A percentile compares a stretch with the other conserved stretches of the same genome.
phyloP scores from a whole-genome alignment of 2,797 vertebrate genomes.

The Corythornis leucogaster region DNA sequence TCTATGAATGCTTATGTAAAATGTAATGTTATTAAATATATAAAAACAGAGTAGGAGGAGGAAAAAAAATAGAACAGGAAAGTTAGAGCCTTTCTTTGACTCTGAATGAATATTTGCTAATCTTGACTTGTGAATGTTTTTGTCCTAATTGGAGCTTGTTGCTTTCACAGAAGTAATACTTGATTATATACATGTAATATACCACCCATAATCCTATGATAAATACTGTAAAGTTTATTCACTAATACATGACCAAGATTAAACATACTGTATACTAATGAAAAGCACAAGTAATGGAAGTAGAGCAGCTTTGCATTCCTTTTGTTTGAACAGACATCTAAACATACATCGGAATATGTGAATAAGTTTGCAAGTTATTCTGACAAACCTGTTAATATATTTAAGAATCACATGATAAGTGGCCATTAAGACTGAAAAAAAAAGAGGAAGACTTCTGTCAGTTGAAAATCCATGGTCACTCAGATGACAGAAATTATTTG shows the following conservation, averaged over 20 bases:
- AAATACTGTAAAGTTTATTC: background rate
- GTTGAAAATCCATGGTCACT: background rate
- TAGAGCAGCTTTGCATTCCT: background rate
- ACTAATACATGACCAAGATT: background rate
- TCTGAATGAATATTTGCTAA: background rate
- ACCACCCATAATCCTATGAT: background rate
- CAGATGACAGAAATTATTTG: background rate
- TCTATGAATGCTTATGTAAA: background rate
- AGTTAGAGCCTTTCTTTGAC: background rate
- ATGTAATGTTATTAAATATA: background rate
- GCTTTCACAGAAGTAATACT: background rate
- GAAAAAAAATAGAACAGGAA: background rate
- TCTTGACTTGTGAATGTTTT: background rate
- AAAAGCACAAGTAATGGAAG: background rate
- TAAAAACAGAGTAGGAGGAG: accelerated
- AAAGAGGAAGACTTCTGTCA: background rate
- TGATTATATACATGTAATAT: background rate
- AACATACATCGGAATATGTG: background rate
- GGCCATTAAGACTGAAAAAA: background rate
- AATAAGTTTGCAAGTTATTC: background rate
- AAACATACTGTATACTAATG: background rate
- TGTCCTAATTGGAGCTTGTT: background rate
- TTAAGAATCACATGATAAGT: background rate
- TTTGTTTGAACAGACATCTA: background rate
- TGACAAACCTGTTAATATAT: background rate